Conservation (phyloP, 2,888 invertebrate genomes). For the Neoitamus cyanurus region DNA sequence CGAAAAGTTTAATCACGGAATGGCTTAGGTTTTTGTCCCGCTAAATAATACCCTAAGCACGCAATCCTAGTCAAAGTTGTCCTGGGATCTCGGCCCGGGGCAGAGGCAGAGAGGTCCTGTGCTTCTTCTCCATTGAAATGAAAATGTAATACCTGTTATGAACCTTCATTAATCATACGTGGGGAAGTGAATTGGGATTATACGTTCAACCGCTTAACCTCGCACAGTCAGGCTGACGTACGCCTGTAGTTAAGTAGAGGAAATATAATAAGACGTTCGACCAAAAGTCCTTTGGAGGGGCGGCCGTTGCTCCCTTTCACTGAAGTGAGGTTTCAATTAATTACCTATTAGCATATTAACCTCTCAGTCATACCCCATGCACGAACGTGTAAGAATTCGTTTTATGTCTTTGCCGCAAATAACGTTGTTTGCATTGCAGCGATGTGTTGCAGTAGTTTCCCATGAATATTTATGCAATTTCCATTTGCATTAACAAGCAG, state of each 20-base stretch:
- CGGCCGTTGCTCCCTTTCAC: neutral
- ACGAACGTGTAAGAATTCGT: neutral
- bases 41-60: slow-evolving; percentile 14
- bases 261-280: neutral
- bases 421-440: neutral
- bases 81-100: too few relatives aligned
- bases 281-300: neutral
- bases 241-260: neutral
- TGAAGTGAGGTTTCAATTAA: slow-evolving; percentile 11
- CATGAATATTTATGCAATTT: slow-evolving; percentile 10
- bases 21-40: slow-evolving; percentile 24
- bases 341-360: slow-evolving; percentile 9
- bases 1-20: slow-evolving; percentile 27
- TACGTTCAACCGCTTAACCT: neutral
- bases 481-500: neutral
- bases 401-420: neutral
- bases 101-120: neutral
- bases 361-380: neutral
- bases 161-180: slow-evolving; percentile 23
- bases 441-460: neutral
- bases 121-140: slow-evolving; percentile 11
- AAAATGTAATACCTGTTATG: slow-evolving; percentile 21
- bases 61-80: neutral
- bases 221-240: neutral
- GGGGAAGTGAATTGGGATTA: neutral